Base-by-base conservation (phyloP, 2,113 vertebrate species). In the Ia io region DNA sequence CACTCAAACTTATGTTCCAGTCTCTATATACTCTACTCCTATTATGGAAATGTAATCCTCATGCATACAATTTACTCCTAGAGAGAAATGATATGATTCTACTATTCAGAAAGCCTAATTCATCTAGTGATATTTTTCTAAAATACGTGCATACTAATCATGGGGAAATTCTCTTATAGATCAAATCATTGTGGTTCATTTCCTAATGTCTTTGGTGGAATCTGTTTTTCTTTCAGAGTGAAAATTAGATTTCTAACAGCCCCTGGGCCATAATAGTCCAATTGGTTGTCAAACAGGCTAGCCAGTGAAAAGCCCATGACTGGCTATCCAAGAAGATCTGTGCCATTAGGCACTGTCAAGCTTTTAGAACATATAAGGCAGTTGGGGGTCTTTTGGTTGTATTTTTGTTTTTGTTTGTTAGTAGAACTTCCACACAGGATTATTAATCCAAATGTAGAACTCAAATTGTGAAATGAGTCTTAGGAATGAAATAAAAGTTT, bases 111-210 rank as follows among this genome's bases (percentile, higher is more conserved):
- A 93, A 91, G 30, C 40, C 35, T 90, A 16, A 88, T 95, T 10
- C 11, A 51, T 53, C 9, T 80, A 95, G 40, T 71, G 69, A 65
- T 91, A 78, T 53, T 91, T 96, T 93, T 88, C 88, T 83, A 92
- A 95, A 97, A 88, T 94, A 79, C 88, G 47, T 92, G 30, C 53
- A 90, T 74, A 40, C 49, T 92, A 95, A 94, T 95, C 85, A 94
- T 30, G 90, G 28, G 37, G 32, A 90, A 84, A 92, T 91, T 85
- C 18, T 93, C 22, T 84, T 88, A 82, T 47, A 96, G 73, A 28
- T 83, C 70, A 96, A 32, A 92, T 92, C 47, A 92, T 94, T 90
- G 78, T 88, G 47, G 61, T 74, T 96, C 76, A 90, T 96, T 97
- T 90, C 85, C 82, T 90, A 42, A 73, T 88, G 14, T 88, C 44